These are phyloP conservation scores for Ectropis crepuscularia DNA, from an alignment of 2,888 invertebrate genomes.

Conservation along the genomic window DNA sequence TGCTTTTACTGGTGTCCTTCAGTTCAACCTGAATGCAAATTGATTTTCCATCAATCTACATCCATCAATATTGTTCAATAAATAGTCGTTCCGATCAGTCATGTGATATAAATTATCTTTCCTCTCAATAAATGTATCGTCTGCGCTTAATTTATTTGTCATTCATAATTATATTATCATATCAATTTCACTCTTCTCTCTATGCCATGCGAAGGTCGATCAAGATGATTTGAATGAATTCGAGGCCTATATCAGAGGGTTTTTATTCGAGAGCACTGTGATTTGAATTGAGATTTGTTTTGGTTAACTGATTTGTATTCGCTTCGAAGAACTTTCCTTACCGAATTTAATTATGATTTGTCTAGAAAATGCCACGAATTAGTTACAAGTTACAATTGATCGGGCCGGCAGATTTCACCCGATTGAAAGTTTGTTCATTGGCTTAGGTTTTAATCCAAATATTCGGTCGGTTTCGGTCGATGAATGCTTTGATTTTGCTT, in stretches of 20 bases:
- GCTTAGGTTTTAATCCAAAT: not conserved
- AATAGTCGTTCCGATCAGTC: slow-evolving; percentile 40
- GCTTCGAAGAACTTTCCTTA: slow-evolving; percentile 11
- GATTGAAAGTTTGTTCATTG: slow-evolving; percentile 12
- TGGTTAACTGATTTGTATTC: slow-evolving; percentile 30
- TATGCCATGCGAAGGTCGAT: slow-evolving; percentile 42
- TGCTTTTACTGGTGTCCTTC: not conserved
- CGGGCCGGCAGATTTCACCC: slow-evolving; percentile 17
- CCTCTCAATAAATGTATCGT: slow-evolving; percentile 23
- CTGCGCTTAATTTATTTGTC: slow-evolving; percentile 15
- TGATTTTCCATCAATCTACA: slow-evolving; percentile 32
- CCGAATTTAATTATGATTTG: slow-evolving; percentile 17
- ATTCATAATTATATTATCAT: not conserved
- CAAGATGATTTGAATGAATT: slow-evolving; percentile 49
- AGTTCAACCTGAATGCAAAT: slow-evolving; percentile 24
- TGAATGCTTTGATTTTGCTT: no score
- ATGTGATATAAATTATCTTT: slow-evolving; percentile 38
- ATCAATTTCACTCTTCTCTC: slow-evolving; percentile 25
- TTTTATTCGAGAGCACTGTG: slow-evolving; percentile 45
- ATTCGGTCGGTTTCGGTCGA: not conserved
- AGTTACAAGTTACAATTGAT: slow-evolving; percentile 17
- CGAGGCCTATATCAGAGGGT: slow-evolving; percentile 43
- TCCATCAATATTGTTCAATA: slow-evolving; percentile 39
- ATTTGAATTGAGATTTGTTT: slow-evolving; percentile 46
- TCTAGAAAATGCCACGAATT: slow-evolving; percentile 13